Conservation (phyloP, 2,113 vertebrate species). For the Myanophis thanlyinensis region DNA sequence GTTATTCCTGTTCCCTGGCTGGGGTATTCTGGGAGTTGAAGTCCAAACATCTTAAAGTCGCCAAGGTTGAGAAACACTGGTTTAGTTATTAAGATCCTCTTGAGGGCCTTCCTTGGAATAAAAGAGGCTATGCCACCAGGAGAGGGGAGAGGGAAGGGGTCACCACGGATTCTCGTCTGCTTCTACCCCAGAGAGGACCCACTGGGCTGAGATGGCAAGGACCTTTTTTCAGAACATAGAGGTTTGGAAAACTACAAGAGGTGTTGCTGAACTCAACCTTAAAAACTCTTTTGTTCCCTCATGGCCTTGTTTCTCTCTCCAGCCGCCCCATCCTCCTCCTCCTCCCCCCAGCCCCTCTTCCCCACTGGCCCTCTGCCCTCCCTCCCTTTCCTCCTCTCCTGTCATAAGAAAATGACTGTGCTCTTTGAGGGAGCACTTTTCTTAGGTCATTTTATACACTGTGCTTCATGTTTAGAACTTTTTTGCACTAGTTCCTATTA, state of each 20-base stretch:
- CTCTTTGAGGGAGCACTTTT: conserved; percentile 69
- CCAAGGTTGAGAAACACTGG: no score
- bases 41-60: no score
- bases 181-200: conserved; percentile 45
- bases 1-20: neutral
- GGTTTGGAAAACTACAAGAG: conserved; percentile 15
- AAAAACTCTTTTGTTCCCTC: conserved; percentile 15
- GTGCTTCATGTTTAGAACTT: conserved; percentile 81
- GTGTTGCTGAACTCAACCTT: conserved; percentile 56
- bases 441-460: conserved; percentile 82
- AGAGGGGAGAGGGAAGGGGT: neutral
- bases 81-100: neutral
- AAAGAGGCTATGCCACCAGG: neutral
- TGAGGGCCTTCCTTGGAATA: neutral
- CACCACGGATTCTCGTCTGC: conserved; percentile 57
- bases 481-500: conserved; percentile 82
- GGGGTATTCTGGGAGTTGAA: no score
- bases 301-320: neutral
- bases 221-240: conserved; percentile 30
- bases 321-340: conserved; percentile 42
- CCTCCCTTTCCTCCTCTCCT: conserved; percentile 31
- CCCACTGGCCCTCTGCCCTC: conserved; percentile 24
- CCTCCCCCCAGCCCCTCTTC: conserved; percentile 46
- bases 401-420: conserved; percentile 70
- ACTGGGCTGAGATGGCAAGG: conserved; percentile 42